Evolutionary conservation across 2,113 vertebrate species (phyloP).

Genomic region (Hippolais icterina): DNA sequence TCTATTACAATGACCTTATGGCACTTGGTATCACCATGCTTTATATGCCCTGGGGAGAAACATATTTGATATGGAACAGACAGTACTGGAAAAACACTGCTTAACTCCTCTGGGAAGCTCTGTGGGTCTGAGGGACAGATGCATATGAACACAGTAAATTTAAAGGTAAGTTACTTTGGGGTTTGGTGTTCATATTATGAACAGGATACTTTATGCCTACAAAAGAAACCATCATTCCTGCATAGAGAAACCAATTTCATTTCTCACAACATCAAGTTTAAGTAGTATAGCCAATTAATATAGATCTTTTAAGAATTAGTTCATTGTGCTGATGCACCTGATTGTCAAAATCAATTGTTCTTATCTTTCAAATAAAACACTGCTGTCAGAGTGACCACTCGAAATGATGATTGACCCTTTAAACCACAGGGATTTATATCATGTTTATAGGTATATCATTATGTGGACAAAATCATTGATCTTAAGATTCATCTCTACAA

Average conservation of each 20-base stretch:
- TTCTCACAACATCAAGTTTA: constrained; percentile 35
- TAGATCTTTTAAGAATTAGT: constrained; percentile 49
- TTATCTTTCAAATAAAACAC: constrained; percentile 13
- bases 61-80: background rate
- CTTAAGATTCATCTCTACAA: background rate
- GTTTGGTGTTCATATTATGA: background rate
- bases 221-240: background rate
- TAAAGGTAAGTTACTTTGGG: background rate
- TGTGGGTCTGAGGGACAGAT: background rate
- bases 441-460: constrained; percentile 46
- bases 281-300: constrained; percentile 21
- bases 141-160: background rate
- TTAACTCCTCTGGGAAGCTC: background rate
- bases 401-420: background rate
- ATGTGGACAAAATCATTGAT: background rate
- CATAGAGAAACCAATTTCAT: background rate
- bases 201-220: background rate
- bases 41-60: background rate
- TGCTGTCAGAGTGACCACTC: background rate
- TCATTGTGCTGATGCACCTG: constrained; percentile 40
- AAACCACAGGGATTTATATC: constrained; percentile 2
- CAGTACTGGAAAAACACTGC: rapidly evolving
- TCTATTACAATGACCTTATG: background rate
- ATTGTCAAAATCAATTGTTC: constrained; percentile 55
- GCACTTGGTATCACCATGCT: background rate